Conservation (phyloP, 1,140 invertebrate species). For the Patella vulgata region DNA sequence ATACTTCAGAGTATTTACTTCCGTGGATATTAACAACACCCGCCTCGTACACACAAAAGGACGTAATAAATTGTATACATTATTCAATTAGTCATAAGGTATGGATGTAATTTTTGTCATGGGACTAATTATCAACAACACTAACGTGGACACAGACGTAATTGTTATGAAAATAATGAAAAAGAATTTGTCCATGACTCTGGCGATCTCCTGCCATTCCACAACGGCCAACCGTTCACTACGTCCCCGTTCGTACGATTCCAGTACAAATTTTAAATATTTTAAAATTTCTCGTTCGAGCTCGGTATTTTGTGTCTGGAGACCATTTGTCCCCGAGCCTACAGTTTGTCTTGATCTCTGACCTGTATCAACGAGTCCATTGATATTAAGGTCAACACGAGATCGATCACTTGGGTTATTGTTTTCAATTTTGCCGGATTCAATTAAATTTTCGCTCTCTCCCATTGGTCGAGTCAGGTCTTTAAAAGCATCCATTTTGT, state of each 20-base stretch:
- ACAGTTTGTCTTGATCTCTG: background rate
- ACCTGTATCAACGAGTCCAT: constrained; percentile 7
- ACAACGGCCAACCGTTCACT: constrained; percentile 39
- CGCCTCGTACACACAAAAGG: too few species aligned
- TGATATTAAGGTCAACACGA: constrained; percentile 14
- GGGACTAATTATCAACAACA: constrained; percentile 51
- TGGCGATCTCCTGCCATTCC: constrained; percentile 58
- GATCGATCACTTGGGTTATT: background rate
- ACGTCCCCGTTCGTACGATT: constrained; percentile 39
- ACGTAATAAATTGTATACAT: too few species aligned
- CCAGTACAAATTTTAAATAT: constrained; percentile 50
- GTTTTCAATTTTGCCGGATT: background rate
- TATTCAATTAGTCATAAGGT: too few species aligned
- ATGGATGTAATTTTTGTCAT: constrained; percentile 42
- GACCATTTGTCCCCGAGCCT: background rate
- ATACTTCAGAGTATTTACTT: too few species aligned
- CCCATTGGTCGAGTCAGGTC: too few species aligned
- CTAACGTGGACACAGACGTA: constrained; percentile 42
- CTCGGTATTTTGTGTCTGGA: constrained; percentile 12
- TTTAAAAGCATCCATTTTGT: background rate
- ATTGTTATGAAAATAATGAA: constrained; percentile 49
- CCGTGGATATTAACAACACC: too few species aligned
- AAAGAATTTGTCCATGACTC: constrained; percentile 50
- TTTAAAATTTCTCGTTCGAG: constrained; percentile 48
- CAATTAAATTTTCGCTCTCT: too few species aligned